These are phyloP conservation scores for Lasius platythorax DNA, from an alignment of 2,888 invertebrate species.

Conservation along the genomic window DNA sequence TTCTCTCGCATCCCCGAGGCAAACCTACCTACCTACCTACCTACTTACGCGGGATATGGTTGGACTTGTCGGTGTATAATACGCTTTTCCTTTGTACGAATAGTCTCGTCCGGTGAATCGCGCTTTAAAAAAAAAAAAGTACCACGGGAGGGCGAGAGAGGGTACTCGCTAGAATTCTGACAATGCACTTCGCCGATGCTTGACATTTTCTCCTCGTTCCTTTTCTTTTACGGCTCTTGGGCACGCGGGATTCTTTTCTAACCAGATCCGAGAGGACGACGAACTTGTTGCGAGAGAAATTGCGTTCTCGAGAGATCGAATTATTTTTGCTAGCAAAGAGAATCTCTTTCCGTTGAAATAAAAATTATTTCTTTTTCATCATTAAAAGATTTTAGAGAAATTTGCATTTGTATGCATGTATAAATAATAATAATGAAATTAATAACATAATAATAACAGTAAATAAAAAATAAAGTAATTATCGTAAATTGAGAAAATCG, in stretches of 20 bases:
- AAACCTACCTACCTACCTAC: conserved; percentile 15
- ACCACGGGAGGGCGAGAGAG: conserved; percentile 5
- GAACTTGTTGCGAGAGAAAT: conserved; percentile 29
- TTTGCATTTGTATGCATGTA: not conserved
- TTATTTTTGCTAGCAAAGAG: conserved; percentile 17
- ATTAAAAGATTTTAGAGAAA: not conserved
- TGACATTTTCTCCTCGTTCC: conserved; percentile 32
- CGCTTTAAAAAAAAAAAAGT: conserved; percentile 31
- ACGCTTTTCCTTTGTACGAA: conserved; percentile 38
- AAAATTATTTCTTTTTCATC: not conserved
- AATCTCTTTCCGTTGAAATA: not conserved
- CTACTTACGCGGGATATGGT: conserved; percentile 10
- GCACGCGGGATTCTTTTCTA: conserved; percentile 30
- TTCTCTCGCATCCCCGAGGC: conserved; percentile 39
- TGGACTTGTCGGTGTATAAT: conserved; percentile 42
- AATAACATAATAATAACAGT: not conserved
- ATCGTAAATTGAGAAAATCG: not conserved
- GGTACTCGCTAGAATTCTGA: conserved; percentile 46
- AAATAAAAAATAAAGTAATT: not conserved
- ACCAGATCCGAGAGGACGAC: conserved; percentile 28
- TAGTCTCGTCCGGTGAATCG: conserved; percentile 49
- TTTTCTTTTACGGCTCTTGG: conserved; percentile 37
- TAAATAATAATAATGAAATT: not conserved
- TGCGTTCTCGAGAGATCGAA: conserved; percentile 36
- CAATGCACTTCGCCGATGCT: conserved; percentile 54